Evolutionary conservation across 2,888 invertebrate genomes (phyloP), one percentile per base, ranked within the genome.

Genomic region (Cheilosia vernalis): DNA sequence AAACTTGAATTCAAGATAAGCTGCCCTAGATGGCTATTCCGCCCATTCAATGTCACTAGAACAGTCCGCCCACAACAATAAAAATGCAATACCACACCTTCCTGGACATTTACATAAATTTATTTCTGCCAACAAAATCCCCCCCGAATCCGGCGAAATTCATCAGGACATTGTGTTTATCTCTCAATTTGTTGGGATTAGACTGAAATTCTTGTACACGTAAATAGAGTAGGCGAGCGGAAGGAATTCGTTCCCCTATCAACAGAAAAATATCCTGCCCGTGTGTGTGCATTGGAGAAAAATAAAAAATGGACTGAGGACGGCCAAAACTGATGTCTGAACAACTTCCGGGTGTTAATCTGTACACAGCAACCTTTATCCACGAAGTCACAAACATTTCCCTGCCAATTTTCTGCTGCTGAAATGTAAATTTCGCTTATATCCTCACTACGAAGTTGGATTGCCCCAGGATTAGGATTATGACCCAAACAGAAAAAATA

Each of bases 61-160:
- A 15, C 15, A 4, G 15, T 2, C 21, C 15, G 6, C 24, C 17
- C 37, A 33, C 21, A n/a, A 33, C 49, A 37, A 64, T 67, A 67
- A 67, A 67, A 67, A 67, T 67, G 42, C 69, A 69, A 30, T 10
- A 53, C 72, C 72, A 33, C 51, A 72, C 72, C 72, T 72, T 44
- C 44, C 56, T 21, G 30, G 44, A 21, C n/a, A 56, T 47, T 33
- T 56, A 15, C 73, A 64, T 66, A 37, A 74, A 58, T 49, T 58
- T 66, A 19, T 5, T 24, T n/a, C 21, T n/a, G 21, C 53, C 27
- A 51, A 37, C n/a, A 6, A 40, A 72, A 24, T 37, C 21, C 24
- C 24, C 24, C 10, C 21, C 21, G 37, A 24, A 15, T 13, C 61
- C 9, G 4, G 30, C 1, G 24, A 60, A 63, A 64, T 66, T 66